A percentile compares a stretch with the other conserved stretches of the same genome.
phyloP scores from a whole-genome alignment of 2,797 vertebrate genomes.

The Phalanger gymnotis region DNA sequence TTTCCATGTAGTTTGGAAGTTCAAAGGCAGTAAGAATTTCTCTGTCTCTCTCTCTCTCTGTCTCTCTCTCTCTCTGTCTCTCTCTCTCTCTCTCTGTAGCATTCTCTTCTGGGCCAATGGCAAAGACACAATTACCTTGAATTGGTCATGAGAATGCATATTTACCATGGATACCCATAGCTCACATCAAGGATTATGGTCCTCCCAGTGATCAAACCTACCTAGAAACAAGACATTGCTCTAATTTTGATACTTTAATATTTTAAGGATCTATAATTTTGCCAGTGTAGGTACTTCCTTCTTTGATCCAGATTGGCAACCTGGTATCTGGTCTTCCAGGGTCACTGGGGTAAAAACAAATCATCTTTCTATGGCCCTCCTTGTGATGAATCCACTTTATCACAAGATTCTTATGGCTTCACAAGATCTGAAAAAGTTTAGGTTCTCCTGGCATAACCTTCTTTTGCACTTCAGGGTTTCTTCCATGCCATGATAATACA shows the following conservation, averaged over 20 bases:
- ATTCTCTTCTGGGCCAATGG: neutral
- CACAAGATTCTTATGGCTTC: neutral
- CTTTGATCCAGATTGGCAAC: neutral
- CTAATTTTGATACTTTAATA: neutral
- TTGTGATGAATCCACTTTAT: neutral
- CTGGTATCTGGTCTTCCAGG: neutral
- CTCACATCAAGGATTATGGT: neutral
- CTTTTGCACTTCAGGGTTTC: neutral
- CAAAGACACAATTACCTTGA: neutral
- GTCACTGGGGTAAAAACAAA: neutral
- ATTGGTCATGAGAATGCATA: neutral
- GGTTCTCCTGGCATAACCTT: neutral
- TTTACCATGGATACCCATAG: neutral
- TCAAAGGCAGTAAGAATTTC: neutral
- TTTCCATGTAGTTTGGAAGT: neutral
- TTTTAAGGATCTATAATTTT: neutral
- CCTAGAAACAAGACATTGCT: neutral
- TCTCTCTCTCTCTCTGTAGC: too few relatives aligned
- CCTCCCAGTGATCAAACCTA: neutral
- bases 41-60: too few relatives aligned
- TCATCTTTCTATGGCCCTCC: neutral
- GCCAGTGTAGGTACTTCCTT: neutral
- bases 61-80: too few relatives aligned
- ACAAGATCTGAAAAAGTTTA: neutral
- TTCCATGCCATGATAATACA: neutral